These are phyloP conservation scores for Synanthedon tipuliformis DNA, from an alignment of 2,888 invertebrate species.

Conservation along the genomic window DNA sequence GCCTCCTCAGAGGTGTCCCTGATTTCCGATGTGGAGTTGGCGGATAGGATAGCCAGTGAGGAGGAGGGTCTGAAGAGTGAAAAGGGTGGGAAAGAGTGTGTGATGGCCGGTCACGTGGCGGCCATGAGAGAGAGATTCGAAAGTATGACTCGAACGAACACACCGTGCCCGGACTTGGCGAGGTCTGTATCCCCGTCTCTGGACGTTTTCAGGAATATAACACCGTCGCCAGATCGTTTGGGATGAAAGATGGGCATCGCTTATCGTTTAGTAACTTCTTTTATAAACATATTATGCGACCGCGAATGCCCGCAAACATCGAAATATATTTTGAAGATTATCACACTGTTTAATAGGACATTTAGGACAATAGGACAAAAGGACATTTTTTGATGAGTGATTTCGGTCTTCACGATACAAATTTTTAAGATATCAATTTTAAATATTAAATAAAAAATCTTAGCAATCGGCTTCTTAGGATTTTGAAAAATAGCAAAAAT, in stretches of 20 bases:
- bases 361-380: no score
- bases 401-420: no score
- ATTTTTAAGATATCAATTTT: no score
- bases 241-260: slow-evolving; percentile 12
- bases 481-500: no score
- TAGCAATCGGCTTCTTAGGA: no score
- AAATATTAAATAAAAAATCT: no score
- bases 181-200: slow-evolving; percentile 39
- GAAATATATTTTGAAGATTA: no score
- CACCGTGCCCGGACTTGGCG: slow-evolving; percentile 45
- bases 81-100: slow-evolving; percentile 35
- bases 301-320: no score
- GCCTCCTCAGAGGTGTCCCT: slow-evolving; percentile 56
- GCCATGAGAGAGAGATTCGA: slow-evolving; percentile 65
- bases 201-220: slow-evolving; percentile 38
- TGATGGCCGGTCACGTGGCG: slow-evolving; percentile 61
- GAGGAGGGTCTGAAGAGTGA: slow-evolving; percentile 24
- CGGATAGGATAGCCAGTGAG: slow-evolving; percentile 22
- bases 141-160: slow-evolving; percentile 57
- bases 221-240: slow-evolving; percentile 46
- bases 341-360: no score
- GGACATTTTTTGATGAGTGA: no score
- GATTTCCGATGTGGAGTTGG: slow-evolving; percentile 37
- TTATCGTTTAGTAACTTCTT: neutral
- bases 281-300: neutral